phyloP scores from a whole-genome alignment of 1,140 invertebrate species.

The Drosophila subpulchrella region DNA sequence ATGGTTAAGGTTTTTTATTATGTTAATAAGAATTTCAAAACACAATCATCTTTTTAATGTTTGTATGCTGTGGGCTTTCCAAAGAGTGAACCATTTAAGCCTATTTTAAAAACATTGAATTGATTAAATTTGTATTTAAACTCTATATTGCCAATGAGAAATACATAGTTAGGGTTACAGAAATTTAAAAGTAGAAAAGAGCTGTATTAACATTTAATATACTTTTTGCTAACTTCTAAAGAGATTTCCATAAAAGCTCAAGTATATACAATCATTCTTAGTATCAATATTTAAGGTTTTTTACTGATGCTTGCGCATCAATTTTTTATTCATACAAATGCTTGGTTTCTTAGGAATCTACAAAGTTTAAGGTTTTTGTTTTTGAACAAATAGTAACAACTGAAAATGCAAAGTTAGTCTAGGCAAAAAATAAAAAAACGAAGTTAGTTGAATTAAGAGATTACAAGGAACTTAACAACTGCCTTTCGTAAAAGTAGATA shows the following conservation, averaged over 20 bases:
- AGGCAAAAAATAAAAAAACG: background rate
- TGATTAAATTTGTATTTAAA: no score
- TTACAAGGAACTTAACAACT: background rate
- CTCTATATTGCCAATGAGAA: no score
- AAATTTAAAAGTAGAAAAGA: background rate
- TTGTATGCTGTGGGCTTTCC: no score
- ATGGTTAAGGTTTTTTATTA: no score
- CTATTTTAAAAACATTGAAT: no score
- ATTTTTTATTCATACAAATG: constrained; percentile 2
- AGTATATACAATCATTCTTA: background rate
- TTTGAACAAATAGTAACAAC: background rate
- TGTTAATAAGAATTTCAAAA: background rate
- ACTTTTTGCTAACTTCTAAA: no score
- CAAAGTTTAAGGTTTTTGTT: background rate
- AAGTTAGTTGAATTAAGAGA: background rate
- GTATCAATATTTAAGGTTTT: background rate
- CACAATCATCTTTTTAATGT: no score
- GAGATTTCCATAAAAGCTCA: no score
- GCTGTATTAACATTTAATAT: background rate
- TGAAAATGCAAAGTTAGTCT: background rate
- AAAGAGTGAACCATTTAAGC: no score
- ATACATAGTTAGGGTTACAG: no score
- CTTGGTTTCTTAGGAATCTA: background rate
- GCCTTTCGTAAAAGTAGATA: background rate
- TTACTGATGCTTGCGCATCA: background rate